Base-by-base conservation (phyloP, 2,888 invertebrate species). In the Gerris lacustris region DNA sequence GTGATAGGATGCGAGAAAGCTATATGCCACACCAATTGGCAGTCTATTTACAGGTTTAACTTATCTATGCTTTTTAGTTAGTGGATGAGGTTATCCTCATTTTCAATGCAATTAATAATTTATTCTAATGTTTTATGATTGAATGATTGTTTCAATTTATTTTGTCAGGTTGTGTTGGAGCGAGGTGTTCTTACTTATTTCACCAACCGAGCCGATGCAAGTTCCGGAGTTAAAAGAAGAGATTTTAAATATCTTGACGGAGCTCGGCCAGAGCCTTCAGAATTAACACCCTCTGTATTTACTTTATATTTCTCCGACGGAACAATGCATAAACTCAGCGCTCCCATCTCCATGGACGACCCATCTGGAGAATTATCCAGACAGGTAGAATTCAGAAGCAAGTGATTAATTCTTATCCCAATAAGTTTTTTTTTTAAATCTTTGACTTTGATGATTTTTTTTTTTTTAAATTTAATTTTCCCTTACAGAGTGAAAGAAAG, bases 211-310 rank as follows among this genome's bases (percentile, higher is more conserved):
- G 87, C 85, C 0, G 88, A 88, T 77, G 87, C 87, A 5, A 84
- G 84, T 2, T 82, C 85, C 4, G 85, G 85, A 5, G 82, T 82
- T 2, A 82, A 83, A 75, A 79, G 84, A 68, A 83, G 86, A 75
- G 83, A 84, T 44, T 85, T 86, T 77, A 86, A 87, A 79, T 88
- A 88, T 81, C 80, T 88, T 64, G 88, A 88, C 80, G 84, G 84
- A 9, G 86, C 87, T 6, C 78, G 80, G 45, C 79, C 86, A 2
- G 75, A 79, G 44, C 81, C 84, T 4, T 79, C 83, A 6, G 80
- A 78, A 69, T 75, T 79, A 6, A 84, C 85, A 73, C 81, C 82
- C 17, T 82, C 84, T 18, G 80, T 83, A 4, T 78, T 86, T 70
- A 77, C 82, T 71, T 77, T 86, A 15, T 78, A 79, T 76, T 86